phyloP scores from a whole-genome alignment of 2,113 vertebrate genomes.

The Cynocephalus volans region DNA sequence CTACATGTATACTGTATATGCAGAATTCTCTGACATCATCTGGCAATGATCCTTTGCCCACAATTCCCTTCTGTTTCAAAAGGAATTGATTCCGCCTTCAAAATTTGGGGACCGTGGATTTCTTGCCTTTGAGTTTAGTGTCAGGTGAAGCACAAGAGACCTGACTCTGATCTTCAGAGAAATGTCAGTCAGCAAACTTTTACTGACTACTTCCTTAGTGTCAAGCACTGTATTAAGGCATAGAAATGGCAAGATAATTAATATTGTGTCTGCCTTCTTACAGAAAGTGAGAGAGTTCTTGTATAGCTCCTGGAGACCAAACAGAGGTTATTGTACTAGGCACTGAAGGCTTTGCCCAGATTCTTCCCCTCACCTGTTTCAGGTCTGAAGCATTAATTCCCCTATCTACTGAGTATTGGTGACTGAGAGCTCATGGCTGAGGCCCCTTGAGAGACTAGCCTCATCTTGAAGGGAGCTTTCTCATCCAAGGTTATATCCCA shows the following conservation, averaged over 20 bases:
- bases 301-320: not conserved
- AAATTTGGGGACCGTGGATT: not conserved
- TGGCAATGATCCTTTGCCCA: not conserved
- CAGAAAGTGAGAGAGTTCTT: not conserved
- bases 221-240: not conserved
- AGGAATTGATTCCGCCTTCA: not conserved
- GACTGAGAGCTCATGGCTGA: not conserved
- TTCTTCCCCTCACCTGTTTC: not conserved
- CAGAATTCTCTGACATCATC: not conserved
- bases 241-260: not conserved
- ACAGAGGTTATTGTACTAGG: not conserved
- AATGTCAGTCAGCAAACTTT: not conserved
- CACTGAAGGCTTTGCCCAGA: accelerated
- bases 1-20: not conserved
- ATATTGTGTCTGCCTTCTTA: not conserved
- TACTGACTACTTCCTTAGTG: not conserved
- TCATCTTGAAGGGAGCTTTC: not conserved
- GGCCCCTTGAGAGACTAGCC: not conserved
- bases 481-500: not conserved
- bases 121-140: not conserved
- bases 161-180: not conserved
- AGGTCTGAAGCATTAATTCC: not conserved
- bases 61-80: not conserved
- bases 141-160: not conserved
- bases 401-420: not conserved